Conservation (phyloP, 2,797 vertebrate genomes). For the Chelonia mydas region DNA sequence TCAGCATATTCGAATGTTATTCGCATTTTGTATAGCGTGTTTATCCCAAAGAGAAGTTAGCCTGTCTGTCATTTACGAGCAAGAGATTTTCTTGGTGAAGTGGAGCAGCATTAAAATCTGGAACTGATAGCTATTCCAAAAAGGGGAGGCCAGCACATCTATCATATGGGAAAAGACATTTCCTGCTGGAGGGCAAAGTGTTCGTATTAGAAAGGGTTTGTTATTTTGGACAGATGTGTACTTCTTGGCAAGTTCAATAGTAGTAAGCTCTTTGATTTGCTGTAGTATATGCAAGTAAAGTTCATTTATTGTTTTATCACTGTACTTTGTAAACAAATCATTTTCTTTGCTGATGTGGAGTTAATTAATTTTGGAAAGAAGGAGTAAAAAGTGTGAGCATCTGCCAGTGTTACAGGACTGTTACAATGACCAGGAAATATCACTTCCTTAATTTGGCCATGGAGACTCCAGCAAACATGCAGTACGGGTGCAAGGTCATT, state of each 20-base stretch:
- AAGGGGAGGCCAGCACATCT: neutral
- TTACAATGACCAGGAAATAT: slow-evolving; percentile 69
- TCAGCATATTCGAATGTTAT: neutral
- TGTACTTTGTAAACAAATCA: slow-evolving; percentile 59
- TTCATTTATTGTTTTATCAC: neutral
- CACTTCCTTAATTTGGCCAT: slow-evolving; percentile 43
- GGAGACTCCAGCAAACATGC: slow-evolving; percentile 45
- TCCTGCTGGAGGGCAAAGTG: neutral
- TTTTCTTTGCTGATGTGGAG: slow-evolving; percentile 44
- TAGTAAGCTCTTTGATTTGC: neutral
- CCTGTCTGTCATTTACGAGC: neutral
- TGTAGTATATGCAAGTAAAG: neutral
- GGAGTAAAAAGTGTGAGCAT: neutral
- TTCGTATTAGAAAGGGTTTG: neutral
- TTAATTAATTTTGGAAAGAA: neutral
- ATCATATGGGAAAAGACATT: neutral
- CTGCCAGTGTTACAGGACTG: neutral
- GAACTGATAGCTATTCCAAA: neutral
- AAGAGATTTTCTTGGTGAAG: neutral
- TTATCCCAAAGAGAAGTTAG: neutral
- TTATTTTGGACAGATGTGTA: neutral
- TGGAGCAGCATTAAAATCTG: neutral
- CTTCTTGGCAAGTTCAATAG: neutral
- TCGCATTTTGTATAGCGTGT: neutral
- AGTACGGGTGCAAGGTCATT: neutral